Evolutionary conservation across 2,113 vertebrate species (phyloP), one percentile per base, ranked within the genome.

Genomic region (Cnemophilus loriae): DNA sequence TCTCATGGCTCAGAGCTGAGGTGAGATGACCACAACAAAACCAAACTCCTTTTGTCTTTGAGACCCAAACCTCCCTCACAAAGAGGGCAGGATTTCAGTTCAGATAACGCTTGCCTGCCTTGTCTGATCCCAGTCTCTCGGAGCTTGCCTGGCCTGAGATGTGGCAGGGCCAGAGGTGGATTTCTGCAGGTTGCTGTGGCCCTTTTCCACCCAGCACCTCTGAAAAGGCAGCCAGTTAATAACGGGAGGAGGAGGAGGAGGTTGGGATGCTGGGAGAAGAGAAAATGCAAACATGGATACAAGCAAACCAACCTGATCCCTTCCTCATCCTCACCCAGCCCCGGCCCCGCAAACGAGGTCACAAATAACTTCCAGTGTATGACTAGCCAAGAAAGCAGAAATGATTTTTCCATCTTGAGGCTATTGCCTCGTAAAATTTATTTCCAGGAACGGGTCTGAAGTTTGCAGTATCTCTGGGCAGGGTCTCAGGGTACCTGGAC

Each of bases 1-100:
- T 27, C 3, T 14, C 0, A 0, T 33, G 37, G 46, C 28, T 57
- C 42, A 57, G 32, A n/a, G 50, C 9, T 0, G 2, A 71, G 44
- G 15, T 26, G 12, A 67, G 19, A 19, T 17, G 26, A 35, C 33
- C 56, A 42, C 30, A 24, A 44, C 28, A 74, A 53, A 69, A 53
- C 16, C 2, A 1, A 59, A 9, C 20, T 60, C 46, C 11, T 65
- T 73, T 32, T 32, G 5, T 26, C 19, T 12, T 52, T 44, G 27
- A 76, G 39, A 61, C 21, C 13, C n/a, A 63, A 16, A 16, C 16
- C 16, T 68, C 39, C 13, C 6, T 24, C 10, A 11, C 46, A 14
- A 60, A 60, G 47, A 61, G 71, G 78, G n/a, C 49, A 76, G 84
- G 53, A 57, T 87, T 96, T 91, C 70, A 63, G 39, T 55, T 89